phyloP scores from a whole-genome alignment of 2,797 vertebrate genomes.

The Odontamblyopus rebecca region DNA sequence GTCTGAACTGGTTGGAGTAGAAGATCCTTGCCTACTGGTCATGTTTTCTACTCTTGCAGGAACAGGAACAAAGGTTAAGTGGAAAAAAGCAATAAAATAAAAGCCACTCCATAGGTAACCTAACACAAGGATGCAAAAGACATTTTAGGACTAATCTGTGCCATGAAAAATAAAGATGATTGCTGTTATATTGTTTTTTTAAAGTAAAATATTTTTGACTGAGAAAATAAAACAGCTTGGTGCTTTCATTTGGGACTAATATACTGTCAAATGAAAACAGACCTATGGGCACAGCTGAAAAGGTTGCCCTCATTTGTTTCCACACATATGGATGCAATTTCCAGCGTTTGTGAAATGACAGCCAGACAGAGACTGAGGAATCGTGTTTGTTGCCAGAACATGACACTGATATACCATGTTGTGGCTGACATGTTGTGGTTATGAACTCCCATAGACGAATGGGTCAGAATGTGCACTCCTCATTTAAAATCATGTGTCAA shows the following conservation, averaged over 20 bases:
- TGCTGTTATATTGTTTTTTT: too few species aligned
- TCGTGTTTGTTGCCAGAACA: constrained; percentile 59
- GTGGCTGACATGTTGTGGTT: constrained; percentile 43
- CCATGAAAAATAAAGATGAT: too few species aligned
- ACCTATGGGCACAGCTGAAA: constrained; percentile 35
- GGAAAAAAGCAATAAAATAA: too few species aligned
- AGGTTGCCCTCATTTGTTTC: constrained; percentile 45
- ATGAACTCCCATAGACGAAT: constrained; percentile 37
- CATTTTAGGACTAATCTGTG: too few species aligned
- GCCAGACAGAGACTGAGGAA: constrained; percentile 55
- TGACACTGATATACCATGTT: constrained; percentile 56
- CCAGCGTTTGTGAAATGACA: constrained; percentile 15
- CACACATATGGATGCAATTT: constrained; percentile 73
- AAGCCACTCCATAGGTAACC: too few species aligned
- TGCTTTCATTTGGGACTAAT: constrained; percentile 8
- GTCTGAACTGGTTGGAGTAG: neutral
- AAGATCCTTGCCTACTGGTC: neutral
- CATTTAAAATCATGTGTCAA: too few species aligned
- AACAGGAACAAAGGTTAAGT: too few species aligned
- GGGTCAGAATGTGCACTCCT: too few species aligned
- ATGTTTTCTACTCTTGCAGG: too few species aligned
- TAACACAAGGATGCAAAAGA: too few species aligned
- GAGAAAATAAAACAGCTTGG: too few species aligned
- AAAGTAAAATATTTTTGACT: too few species aligned
- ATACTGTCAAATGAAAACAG: constrained; percentile 29